Evolutionary conservation across 2,888 invertebrate species (phyloP), one percentile per base, ranked within the genome.

Genomic region (Latheticus oryzae): DNA sequence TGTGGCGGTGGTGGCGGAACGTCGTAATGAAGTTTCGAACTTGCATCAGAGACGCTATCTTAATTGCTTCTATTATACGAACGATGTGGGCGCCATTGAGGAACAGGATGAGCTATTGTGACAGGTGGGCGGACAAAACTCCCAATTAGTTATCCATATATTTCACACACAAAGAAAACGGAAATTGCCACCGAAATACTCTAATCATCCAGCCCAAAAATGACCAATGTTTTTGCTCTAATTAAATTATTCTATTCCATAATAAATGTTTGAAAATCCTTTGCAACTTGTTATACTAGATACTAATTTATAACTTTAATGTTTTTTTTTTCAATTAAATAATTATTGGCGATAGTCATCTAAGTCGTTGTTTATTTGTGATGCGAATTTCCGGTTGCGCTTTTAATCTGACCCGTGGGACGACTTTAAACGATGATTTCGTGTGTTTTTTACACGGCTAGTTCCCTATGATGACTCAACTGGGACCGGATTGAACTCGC

Each of bases 11-110:
- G 56, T 52, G 63, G 56, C 32, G 26, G 24, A 17, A 32, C 11
- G 26, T 40, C 48, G 61, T 66, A 62, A 66, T 66, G 63, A 66
- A 62, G 65, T 67, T 65, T 65, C 59, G 65, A 65, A 67, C 58
- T 64, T 63, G 58, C 58, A 63, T 58, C 48, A 58, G 60, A 61
- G 54, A 50, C 64, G 62, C 64, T 61, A 62, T 67, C 64, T 64
- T 64, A 65, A 67, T 65, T 64, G 67, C 62, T 62, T 65, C 62
- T 59, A 64, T 67, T 64, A 67, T 64, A 21, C 5, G 23, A 8
- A 19, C 30, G 40, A 13, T 15, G 3, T 26, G 9, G 4, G 8
- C 28, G 12, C 28, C 3, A 28, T 1, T 28, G n/a, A n/a, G n/a
- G n/a, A n/a, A n/a, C n/a, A n/a, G n/a, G n/a, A n/a, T n/a, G n/a